Base-by-base conservation (phyloP, 2,888 invertebrate species). In the Callosobruchus maculatus region DNA sequence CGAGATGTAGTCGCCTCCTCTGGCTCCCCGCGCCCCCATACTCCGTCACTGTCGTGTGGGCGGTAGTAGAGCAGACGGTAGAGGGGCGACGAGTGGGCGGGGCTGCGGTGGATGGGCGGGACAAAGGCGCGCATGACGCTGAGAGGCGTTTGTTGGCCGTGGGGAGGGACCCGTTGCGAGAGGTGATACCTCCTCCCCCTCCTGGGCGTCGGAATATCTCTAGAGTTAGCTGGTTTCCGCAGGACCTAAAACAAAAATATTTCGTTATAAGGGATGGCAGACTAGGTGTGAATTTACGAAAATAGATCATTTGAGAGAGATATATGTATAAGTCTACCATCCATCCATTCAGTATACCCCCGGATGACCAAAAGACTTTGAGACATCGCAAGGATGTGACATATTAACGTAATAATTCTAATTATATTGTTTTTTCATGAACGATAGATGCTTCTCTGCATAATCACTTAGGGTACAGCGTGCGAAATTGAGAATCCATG, bases 21-120 rank as follows among this genome's bases (percentile, higher is more conserved):
- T 68, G 68, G 80, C 86, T 49, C 9, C 49, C 49, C 49, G 49
- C 49, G 13, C 5, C 49, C 13, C 49, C 86, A 77, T 87, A 86
- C 76, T 88, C 88, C 26, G 81, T 78, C 7, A 86, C 84, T 68
- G 86, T 83, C 78, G 92, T 91, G 76, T 93, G 92, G 73, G 89
- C 90, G 20, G 93, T 93, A 83, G 89, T 90, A 20, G 93, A 93
- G 83, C 93, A 93, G 30, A 92, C 93, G 0, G 93, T 93, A 9
- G 93, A 92, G 1, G 93, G 92, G 21, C 93, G 87, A 66, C 88
- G 85, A 87, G 89, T 5, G 87, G 67, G 21, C 21, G 79, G 77
- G 0, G 80, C 75, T 0, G 21, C 68, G 21, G 88, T 75, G 21
- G 80, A 78, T 0, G 80, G 75, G 49, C 49, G 49, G 21, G 79